Evolutionary conservation across 2,113 vertebrate species (phyloP), one percentile per base, ranked within the genome.

Genomic region (Microtus oregoni): DNA sequence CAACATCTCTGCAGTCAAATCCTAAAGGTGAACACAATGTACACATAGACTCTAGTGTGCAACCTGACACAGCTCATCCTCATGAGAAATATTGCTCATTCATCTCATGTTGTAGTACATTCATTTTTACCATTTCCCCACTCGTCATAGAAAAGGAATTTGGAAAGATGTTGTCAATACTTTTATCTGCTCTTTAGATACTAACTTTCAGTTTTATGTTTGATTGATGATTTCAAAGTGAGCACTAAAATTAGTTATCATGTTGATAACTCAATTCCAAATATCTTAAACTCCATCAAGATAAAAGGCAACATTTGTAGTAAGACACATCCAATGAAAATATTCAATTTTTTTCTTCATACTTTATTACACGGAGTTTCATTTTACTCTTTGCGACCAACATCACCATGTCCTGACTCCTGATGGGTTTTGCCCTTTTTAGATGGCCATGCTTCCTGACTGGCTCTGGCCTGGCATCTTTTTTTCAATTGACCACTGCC

Each of bases 181-280:
- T 61, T 35, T 83, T 76, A 9, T 72, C 90, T 58, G 63, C 85
- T 67, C 1, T 83, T 94, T 41, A n/a, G 4, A 72, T 89, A 26
- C 32, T 70, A 19, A 79, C 7, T 1, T n/a, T 90, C 2, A 13
- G 87, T 63, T 89, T 77, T 55, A 28, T 44, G 30, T 55, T 78
- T 73, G 24, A 90, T 47, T 41, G 28, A 55, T 67, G 26, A 81
- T 68, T 79, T 90, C 35, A 77, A 96, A 95, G 65, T 30, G n/a
- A 52, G 61, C 32, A 9, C 4, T 63, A 67, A 65, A 82, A 55
- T 30, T 7, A 61, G 76, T 77, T 24, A 61, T 50, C 19, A 7
- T 12, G 65, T 55, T 65, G 83, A 82, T 82, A 52, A 72, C 30
- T 68, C 10, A 14, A 81, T 50, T 1, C 24, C n/a, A 32, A 86